These are phyloP conservation scores for Alces alces DNA, from an alignment of 2,113 vertebrate species.

Conservation along the genomic window DNA sequence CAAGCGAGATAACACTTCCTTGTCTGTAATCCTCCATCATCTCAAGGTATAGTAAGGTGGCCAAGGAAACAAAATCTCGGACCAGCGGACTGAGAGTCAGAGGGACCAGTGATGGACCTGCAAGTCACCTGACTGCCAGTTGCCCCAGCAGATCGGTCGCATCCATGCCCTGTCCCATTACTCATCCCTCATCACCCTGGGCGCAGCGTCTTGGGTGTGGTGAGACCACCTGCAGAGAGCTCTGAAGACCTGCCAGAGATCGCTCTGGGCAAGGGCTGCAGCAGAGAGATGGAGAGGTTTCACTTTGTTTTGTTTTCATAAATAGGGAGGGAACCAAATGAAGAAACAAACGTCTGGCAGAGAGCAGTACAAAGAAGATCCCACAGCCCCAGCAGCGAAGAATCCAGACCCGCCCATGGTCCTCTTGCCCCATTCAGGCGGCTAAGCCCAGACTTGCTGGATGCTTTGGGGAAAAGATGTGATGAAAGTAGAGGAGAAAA, in stretches of 20 bases:
- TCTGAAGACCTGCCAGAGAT: neutral
- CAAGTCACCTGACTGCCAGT: neutral
- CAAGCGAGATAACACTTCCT: neutral
- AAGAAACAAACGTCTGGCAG: neutral
- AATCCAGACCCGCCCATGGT: neutral
- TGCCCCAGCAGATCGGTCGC: accelerated
- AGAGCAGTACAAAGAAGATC: too few relatives aligned
- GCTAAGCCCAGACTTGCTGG: neutral
- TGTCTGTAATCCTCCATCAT: neutral
- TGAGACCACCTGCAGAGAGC: neutral
- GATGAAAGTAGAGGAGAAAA: neutral
- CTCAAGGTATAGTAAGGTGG: neutral
- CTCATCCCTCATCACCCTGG: accelerated
- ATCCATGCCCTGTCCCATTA: neutral
- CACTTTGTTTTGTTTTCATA: neutral
- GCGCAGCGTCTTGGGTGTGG: neutral
- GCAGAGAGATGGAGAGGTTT: neutral
- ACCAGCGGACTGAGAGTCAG: neutral
- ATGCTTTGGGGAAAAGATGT: neutral
- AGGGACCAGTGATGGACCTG: accelerated
- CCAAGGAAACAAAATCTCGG: neutral
- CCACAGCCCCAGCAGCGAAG: neutral
- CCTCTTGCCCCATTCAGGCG: neutral
- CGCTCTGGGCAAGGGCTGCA: accelerated
- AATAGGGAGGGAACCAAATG: neutral